phyloP scores from a whole-genome alignment of 53 echinoderm and acorn worm species.

The Patiria pectinifera region DNA sequence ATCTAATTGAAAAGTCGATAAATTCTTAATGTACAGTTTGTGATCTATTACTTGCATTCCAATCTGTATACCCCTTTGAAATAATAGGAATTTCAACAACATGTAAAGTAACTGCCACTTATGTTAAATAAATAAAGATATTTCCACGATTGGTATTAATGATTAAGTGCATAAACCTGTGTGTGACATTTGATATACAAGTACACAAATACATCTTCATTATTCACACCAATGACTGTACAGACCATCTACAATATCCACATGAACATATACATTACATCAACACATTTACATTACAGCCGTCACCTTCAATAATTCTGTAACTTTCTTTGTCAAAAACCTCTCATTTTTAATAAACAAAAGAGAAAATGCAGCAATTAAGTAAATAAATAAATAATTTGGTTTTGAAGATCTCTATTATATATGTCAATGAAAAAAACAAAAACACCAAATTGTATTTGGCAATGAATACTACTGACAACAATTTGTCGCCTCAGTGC shows the following conservation, averaged over 20 bases:
- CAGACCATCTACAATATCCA: neutral
- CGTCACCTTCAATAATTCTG: neutral
- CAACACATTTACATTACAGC: neutral
- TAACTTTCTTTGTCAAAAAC: neutral
- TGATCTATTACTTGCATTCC: too few species aligned
- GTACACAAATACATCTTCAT: neutral
- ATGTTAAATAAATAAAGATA: too few species aligned
- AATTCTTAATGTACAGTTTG: too few species aligned
- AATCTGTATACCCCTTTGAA: too few species aligned
- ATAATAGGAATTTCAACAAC: too few species aligned
- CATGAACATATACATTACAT: neutral
- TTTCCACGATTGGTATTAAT: neutral
- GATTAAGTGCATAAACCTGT: neutral
- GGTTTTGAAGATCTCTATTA: neutral
- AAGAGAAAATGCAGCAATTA: conserved; percentile 7
- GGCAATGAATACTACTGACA: neutral
- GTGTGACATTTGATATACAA: neutral
- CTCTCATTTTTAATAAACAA: neutral
- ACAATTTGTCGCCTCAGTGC: neutral
- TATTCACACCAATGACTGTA: neutral
- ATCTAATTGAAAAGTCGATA: too few species aligned
- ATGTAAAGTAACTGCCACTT: too few species aligned
- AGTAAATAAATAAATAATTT: conserved; percentile 6
- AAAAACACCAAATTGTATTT: neutral
- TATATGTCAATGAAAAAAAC: neutral